Evolutionary conservation across 2,888 invertebrate species (phyloP).

Genomic region (Pseudoips prasinana): DNA sequence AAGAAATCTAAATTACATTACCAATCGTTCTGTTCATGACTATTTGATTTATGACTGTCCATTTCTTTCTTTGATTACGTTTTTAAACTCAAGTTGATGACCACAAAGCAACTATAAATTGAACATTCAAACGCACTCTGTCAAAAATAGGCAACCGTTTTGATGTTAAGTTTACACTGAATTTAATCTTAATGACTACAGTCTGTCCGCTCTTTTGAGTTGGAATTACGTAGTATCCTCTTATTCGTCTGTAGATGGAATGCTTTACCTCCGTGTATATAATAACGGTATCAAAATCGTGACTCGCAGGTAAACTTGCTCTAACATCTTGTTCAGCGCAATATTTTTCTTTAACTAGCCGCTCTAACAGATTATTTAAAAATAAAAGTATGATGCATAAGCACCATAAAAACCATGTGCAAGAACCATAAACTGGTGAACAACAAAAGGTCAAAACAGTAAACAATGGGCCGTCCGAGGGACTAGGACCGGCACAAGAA

Average conservation of each 20-base stretch:
- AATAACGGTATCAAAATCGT: conserved; percentile 50
- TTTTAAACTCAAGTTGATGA: too few relatives aligned
- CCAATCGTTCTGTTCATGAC: too few relatives aligned
- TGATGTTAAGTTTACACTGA: conserved; percentile 9
- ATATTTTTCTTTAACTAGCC: conserved; percentile 20
- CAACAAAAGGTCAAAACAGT: conserved; percentile 37
- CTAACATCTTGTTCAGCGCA: conserved; percentile 33
- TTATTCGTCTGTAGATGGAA: not conserved
- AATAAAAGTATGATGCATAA: conserved; percentile 16
- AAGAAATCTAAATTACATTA: too few relatives aligned
- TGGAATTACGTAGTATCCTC: too few relatives aligned
- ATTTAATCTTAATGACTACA: conserved; percentile 11
- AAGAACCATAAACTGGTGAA: conserved; percentile 18
- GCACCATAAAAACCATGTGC: conserved; percentile 10
- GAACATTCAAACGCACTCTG: conserved; percentile 5
- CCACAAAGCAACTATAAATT: not conserved
- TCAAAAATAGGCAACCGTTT: conserved; percentile 9
- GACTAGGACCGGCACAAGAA: conserved; percentile 34
- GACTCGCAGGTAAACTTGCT: conserved; percentile 41
- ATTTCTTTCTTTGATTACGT: too few relatives aligned
- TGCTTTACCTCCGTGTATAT: conserved; percentile 30
- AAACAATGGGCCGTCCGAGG: conserved; percentile 41
- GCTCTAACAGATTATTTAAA: conserved; percentile 14
- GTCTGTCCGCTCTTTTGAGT: conserved; percentile 16
- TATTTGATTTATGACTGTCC: too few relatives aligned